A percentile compares a stretch with the other conserved stretches of the same genome.
Evolutionary conservation across 2,888 invertebrate species (phyloP).

Genomic region (Phoenoteleia sp.): DNA sequence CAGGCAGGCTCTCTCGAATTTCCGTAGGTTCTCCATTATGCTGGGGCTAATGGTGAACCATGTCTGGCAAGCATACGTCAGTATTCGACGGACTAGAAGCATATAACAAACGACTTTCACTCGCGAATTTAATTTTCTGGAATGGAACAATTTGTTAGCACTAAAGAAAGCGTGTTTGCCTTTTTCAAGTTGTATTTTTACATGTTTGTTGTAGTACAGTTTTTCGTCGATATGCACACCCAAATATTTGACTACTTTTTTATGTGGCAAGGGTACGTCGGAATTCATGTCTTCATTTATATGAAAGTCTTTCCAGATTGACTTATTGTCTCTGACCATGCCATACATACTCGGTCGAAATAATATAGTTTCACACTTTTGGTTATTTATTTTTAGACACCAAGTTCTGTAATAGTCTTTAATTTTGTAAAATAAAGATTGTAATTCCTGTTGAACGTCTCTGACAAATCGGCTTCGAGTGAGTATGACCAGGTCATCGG

Average conservation of each 20-base stretch:
- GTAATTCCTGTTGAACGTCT: slow-evolving; percentile 12
- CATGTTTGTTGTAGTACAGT: slow-evolving; percentile 44
- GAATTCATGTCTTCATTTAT: background rate
- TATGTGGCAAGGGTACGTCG: background rate
- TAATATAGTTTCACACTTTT: slow-evolving; percentile 51
- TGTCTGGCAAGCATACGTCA: slow-evolving; percentile 57
- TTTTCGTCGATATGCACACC: slow-evolving; percentile 40
- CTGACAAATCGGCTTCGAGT: too few species aligned
- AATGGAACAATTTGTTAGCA: slow-evolving; percentile 51
- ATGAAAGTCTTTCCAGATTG: slow-evolving; percentile 23
- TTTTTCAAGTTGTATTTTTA: slow-evolving; percentile 54
- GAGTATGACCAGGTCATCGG: too few species aligned
- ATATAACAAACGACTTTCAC: slow-evolving; percentile 61
- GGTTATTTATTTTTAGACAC: slow-evolving; percentile 39
- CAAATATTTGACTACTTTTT: background rate
- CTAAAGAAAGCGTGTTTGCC: slow-evolving; percentile 58
- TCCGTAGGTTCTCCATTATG: slow-evolving; percentile 48
- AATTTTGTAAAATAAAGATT: slow-evolving; percentile 27
- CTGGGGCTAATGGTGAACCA: slow-evolving; percentile 48
- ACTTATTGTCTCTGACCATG: background rate
- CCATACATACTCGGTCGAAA: slow-evolving; percentile 33
- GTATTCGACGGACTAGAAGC: slow-evolving; percentile 52
- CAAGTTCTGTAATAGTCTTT: slow-evolving; percentile 23
- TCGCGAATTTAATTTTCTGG: slow-evolving; percentile 33
- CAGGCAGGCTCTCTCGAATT: slow-evolving; percentile 46